Percentiles rank a stretch among this genome's conserved stretches.
Conservation (phyloP, 2,888 invertebrate species). For the Lasioglossum oenotherae region DNA sequence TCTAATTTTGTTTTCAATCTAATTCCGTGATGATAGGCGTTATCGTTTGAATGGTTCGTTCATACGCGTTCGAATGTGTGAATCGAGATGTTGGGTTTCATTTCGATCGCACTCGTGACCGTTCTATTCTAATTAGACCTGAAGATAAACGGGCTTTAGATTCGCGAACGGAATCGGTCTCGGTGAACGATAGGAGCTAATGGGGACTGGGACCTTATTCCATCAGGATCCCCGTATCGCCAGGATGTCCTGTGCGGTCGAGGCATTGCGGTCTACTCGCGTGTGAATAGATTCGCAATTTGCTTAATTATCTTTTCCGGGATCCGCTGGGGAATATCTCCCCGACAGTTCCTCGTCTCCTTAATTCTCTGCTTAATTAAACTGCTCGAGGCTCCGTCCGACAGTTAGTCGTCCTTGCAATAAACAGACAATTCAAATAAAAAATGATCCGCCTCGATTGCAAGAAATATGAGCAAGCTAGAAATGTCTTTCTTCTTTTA, state of each 20-base stretch:
- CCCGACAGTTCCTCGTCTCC: neutral
- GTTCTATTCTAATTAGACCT: neutral
- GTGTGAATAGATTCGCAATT: slow-evolving; percentile 71
- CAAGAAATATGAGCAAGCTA: too few species aligned
- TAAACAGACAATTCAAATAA: neutral
- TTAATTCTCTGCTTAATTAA: neutral
- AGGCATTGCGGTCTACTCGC: slow-evolving; percentile 72
- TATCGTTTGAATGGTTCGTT: slow-evolving; percentile 29
- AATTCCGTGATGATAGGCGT: slow-evolving; percentile 51
- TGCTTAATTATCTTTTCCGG: slow-evolving; percentile 77
- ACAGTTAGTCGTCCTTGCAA: neutral
- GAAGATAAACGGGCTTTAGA: neutral
- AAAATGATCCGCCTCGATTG: too few species aligned
- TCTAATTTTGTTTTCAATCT: slow-evolving; percentile 56
- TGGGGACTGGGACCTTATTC: slow-evolving; percentile 23
- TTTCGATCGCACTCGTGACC: neutral
- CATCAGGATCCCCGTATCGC: slow-evolving; percentile 76
- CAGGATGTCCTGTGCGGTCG: slow-evolving; percentile 82
- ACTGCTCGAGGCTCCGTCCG: neutral
- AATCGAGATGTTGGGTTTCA: neutral
- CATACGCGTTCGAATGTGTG: neutral
- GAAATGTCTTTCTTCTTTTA: too few species aligned
- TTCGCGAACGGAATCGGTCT: neutral
- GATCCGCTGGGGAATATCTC: slow-evolving; percentile 53
- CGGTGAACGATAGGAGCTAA: slow-evolving; percentile 36